Percentiles rank a stretch among this genome's conserved stretches.
These are phyloP conservation scores for Nipponia nippon DNA, from an alignment of 2,113 vertebrate genomes.

Conservation along the genomic window DNA sequence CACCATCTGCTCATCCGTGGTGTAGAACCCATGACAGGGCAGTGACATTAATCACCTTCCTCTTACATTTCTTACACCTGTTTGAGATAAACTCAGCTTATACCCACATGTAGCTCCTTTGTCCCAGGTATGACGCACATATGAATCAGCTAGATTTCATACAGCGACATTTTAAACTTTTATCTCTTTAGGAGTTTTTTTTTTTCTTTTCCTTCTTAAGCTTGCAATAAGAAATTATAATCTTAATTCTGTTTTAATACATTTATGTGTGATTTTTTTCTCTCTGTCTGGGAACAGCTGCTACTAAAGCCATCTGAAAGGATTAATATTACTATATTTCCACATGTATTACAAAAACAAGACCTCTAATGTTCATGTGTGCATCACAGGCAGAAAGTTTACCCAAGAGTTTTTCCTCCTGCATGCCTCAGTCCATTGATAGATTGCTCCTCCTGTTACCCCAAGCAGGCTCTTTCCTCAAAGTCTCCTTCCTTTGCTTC, in stretches of 20 bases:
- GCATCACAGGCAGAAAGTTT: not conserved
- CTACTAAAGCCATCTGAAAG: not conserved
- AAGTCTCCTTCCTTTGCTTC: not conserved
- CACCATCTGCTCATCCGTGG: fast-evolving
- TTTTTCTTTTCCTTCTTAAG: not conserved
- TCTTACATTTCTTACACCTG: not conserved
- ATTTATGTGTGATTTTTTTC: not conserved
- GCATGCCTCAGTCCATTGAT: not conserved
- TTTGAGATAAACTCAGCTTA: not conserved
- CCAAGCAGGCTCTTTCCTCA: not conserved
- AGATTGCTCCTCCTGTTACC: not conserved
- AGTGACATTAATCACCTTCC: not conserved
- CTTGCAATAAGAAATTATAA: not conserved
- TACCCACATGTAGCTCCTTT: not conserved
- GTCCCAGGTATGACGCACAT: not conserved
- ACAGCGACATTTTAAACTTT: not conserved
- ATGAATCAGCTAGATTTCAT: not conserved
- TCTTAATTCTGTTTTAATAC: not conserved
- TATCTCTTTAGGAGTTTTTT: not conserved
- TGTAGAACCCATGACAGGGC: fast-evolving
- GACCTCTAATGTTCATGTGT: not conserved
- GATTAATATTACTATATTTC: not conserved
- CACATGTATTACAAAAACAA: not conserved
- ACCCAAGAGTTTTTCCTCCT: not conserved
- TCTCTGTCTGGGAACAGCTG: not conserved